Evolutionary conservation across 2,888 invertebrate genomes (phyloP), one percentile per base, ranked within the genome.

Genomic region (Eupithecia vulgata): DNA sequence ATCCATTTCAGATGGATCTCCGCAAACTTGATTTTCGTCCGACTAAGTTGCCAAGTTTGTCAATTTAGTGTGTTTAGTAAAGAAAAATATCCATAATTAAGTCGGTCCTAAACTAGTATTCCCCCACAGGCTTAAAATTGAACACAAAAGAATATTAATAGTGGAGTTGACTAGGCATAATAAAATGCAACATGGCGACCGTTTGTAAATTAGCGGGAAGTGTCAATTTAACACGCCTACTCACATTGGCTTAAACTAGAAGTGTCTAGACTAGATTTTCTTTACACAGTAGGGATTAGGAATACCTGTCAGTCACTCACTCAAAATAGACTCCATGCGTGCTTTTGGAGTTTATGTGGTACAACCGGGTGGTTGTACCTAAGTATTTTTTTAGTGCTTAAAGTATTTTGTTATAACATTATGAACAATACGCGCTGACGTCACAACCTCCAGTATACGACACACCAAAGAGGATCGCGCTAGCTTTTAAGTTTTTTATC

Each of bases 161-260:
- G 40, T 17, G 15, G 17, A 40, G 57, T 35, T 15, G 5, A 40
- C 30, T 25, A 40, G 59, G 17, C 10, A 70, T 34, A 70, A 61
- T 68, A 61, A 25, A 40, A 69, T 67, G 74, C 71, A 73, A 70
- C 65, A 70, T 35, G 73, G 70, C 74, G 79, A 78, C 81, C 80
- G 80, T 72, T 67, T 35, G 78, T 72, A 71, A 84, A 83, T 85
- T 81, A 81, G 78, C 83, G 81, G 90, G 85, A 90, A 85, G 84
- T 81, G 79, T 62, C 86, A 88, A 90, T 90, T 91, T 84, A 84
- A 70, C 73, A 48, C 84, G 86, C 87, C 89, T 81, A 88, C 91
- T 73, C 40, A 40, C 30, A 34, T 30, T 34, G 59, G 37, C 17
- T 35, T 5, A 12, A 64, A 7, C 37, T 35, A 37, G 35, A 37